Evolutionary conservation across 2,797 vertebrate genomes (phyloP).

Genomic region (Poeciliopsis gracilis): DNA sequence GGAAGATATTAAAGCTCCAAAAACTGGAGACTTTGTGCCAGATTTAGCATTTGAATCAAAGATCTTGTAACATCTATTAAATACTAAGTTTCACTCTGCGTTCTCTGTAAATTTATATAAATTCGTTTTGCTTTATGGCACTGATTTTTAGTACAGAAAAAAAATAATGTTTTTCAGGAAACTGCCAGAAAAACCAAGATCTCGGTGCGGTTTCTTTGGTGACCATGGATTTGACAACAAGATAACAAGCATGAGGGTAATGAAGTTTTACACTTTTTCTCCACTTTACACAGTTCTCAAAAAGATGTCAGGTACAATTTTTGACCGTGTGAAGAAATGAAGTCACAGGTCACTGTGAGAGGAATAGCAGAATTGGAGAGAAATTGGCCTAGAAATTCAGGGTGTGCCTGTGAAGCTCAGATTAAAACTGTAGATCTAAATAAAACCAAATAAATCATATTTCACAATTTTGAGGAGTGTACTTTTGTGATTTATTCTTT

Average conservation of each 20-base stretch:
- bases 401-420: not conserved
- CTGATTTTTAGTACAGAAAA: slow-evolving; percentile 82
- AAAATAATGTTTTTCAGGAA: slow-evolving; percentile 76
- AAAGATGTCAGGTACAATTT: not conserved
- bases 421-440: not conserved
- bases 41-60: not conserved
- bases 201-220: slow-evolving; percentile 90
- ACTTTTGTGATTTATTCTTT: not conserved
- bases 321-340: not conserved
- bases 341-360: not conserved
- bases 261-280: not conserved
- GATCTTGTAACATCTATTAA: not conserved
- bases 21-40: not conserved
- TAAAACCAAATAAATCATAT: not conserved
- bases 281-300: not conserved
- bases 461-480: not conserved
- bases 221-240: slow-evolving; percentile 99
- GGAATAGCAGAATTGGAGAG: not conserved
- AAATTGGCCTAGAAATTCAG: not conserved
- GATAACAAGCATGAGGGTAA: slow-evolving; percentile 97
- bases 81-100: not conserved
- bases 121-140: not conserved
- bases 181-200: slow-evolving; percentile 81
- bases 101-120: not conserved
- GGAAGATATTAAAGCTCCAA: not conserved